phyloP scores from a whole-genome alignment of 2,797 vertebrate species.

The Choloepus didactylus region DNA sequence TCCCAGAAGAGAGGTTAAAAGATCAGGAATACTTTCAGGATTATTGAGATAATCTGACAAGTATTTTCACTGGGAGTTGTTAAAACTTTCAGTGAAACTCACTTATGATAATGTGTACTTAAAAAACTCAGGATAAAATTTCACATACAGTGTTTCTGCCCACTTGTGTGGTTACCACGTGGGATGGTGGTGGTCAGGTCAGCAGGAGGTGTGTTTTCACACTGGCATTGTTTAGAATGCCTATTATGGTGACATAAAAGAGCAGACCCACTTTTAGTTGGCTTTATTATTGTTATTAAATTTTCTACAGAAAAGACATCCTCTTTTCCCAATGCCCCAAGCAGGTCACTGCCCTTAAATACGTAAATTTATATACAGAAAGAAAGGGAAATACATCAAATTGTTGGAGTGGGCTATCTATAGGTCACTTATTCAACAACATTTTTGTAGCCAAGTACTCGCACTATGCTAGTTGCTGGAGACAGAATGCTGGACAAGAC shows the following conservation, averaged over 20 bases:
- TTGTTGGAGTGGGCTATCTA: not conserved
- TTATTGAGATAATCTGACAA: not conserved
- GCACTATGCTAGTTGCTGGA: not conserved
- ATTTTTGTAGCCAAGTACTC: not conserved
- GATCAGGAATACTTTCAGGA: not conserved
- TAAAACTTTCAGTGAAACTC: constrained; percentile 4
- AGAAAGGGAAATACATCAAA: not conserved
- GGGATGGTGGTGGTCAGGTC: not conserved
- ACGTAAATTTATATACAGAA: not conserved
- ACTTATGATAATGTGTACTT: not conserved
- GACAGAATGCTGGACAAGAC: not conserved
- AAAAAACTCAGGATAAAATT: not conserved
- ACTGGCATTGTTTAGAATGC: not conserved
- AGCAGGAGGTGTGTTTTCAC: not conserved
- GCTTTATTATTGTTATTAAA: constrained; percentile 24
- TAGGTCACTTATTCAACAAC: not conserved
- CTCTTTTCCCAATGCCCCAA: not conserved
- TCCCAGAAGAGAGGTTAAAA: constrained; percentile 17
- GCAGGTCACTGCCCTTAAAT: not conserved
- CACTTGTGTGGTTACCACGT: not conserved
- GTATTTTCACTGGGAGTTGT: constrained; percentile 9
- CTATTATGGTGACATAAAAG: not conserved
- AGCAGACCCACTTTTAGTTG: not conserved
- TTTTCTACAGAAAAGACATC: not conserved
- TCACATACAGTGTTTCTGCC: not conserved